Evolutionary conservation across 1,140 invertebrate genomes (phyloP).

Genomic region (Brachionus asplanchnoidis): DNA sequence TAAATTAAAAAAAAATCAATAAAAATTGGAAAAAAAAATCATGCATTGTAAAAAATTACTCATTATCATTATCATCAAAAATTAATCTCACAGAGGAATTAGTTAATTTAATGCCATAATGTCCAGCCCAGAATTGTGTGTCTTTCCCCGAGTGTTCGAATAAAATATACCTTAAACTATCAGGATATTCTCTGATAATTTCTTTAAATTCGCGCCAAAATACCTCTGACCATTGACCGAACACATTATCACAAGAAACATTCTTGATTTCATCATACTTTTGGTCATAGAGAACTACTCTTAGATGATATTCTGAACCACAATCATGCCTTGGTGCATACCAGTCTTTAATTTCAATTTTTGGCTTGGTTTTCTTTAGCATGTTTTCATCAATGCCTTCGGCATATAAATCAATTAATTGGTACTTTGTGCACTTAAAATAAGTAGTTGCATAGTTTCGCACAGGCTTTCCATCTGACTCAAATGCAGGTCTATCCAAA

Average conservation of each 20-base stretch:
- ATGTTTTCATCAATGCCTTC: constrained; percentile 52
- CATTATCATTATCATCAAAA: neutral
- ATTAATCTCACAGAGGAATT: constrained; percentile 57
- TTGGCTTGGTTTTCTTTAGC: constrained; percentile 53
- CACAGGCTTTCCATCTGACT: neutral
- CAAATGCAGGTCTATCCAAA: neutral
- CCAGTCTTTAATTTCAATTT: constrained; percentile 47
- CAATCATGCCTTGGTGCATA: constrained; percentile 46
- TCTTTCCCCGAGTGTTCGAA: constrained; percentile 61
- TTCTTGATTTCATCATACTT: constrained; percentile 30
- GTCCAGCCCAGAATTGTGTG: constrained; percentile 63
- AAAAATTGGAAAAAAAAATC: neutral
- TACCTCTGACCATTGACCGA: constrained; percentile 45
- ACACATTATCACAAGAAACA: constrained; percentile 34
- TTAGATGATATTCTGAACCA: constrained; percentile 44
- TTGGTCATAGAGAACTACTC: constrained; percentile 42
- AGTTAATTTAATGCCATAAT: constrained; percentile 68
- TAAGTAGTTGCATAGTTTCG: constrained; percentile 59
- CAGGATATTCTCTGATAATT: constrained; percentile 47
- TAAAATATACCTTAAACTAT: constrained; percentile 48
- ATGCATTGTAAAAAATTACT: neutral
- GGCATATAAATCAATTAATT: constrained; percentile 52
- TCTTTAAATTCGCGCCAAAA: constrained; percentile 43
- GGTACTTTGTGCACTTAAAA: constrained; percentile 50
- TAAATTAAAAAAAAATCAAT: neutral